Base-by-base conservation (phyloP, 1,140 invertebrate genomes). In the Carcinoscorpius rotundicauda region DNA sequence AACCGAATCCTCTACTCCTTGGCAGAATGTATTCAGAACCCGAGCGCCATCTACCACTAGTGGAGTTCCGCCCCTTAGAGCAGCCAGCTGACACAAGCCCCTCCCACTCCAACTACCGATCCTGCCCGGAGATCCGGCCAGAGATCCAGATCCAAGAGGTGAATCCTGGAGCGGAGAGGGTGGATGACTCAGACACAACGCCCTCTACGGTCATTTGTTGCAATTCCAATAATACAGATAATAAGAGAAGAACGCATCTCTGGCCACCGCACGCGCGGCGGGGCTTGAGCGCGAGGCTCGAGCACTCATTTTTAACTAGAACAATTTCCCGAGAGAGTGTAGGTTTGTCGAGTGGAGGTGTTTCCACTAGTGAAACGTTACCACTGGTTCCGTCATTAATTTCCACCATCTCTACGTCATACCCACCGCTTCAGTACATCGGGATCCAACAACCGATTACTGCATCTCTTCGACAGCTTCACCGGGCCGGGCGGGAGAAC, bases 401-500 rank as follows among this genome's bases (percentile, higher is more conserved):
- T 49, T 50, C 11, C 53, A 56, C 48, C 52, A 66, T 55, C 68
- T 68, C 59, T 6, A 5, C 9, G 51, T 49, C n/a, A 57, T 61
- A 48, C 52, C 65, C 11, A 48, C 53, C 11, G 52, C 52, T n/a
- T 8, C 5, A 49, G 9, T 55, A 53, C n/a, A 52, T 62, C 5
- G 60, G 61, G 55, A 67, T 64, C 11, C 65, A 70, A 48, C 51
- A 64, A 56, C 52, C 61, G 61, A 62, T 61, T 61, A 67, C 70
- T 67, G n/a, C 67, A 62, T 66, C 62, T 62, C 52, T 68, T 62
- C 64, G 68, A 61, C 65, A 68, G 60, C 57, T 68, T 53, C 60
- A 69, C 66, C 52, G 71, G 62, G 64, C 66, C 60, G 11, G 58
- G 68, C 52, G 68, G 53, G 59, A 58, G 11, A 89, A 93, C 74